Conservation (phyloP, 35 echinoderm and acorn worm species). For the Chiridota heheva region DNA sequence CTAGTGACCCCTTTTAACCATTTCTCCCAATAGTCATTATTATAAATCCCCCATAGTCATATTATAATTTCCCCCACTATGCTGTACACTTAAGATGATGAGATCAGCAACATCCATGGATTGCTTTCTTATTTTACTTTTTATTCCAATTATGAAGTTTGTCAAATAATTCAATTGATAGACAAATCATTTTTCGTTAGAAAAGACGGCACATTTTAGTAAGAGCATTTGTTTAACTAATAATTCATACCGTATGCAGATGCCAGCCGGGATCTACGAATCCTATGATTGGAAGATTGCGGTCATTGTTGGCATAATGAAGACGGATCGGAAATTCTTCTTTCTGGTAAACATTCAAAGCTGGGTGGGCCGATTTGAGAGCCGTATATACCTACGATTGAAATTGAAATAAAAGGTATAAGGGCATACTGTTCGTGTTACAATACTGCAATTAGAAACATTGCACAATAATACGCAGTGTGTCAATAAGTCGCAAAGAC, state of each 20-base stretch:
- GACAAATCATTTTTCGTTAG: no score
- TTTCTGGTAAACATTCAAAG: constrained; percentile 64
- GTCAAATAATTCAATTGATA: no score
- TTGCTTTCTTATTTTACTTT: no score
- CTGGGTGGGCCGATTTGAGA: constrained; percentile 65
- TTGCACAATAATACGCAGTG: neutral
- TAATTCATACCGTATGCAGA: constrained; percentile 58
- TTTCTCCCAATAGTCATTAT: no score
- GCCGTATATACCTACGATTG: constrained; percentile 64
- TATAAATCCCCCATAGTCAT: no score
- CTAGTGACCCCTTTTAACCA: no score
- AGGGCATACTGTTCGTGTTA: neutral
- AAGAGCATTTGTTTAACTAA: no score
- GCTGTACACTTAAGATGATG: no score
- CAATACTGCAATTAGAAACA: neutral
- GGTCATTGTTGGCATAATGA: constrained; percentile 63
- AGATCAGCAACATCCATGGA: no score
- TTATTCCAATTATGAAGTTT: no score
- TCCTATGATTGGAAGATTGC: constrained; percentile 66
- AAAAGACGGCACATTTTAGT: no score
- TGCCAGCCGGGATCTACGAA: constrained; percentile 70
- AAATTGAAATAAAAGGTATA: neutral
- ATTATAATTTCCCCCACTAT: no score
- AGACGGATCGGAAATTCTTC: constrained; percentile 73
- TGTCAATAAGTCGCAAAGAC: neutral